Percentiles rank a stretch among this genome's conserved stretches.
Conservation (phyloP, 2,113 vertebrate species). For the Gadus chalcogrammus region DNA sequence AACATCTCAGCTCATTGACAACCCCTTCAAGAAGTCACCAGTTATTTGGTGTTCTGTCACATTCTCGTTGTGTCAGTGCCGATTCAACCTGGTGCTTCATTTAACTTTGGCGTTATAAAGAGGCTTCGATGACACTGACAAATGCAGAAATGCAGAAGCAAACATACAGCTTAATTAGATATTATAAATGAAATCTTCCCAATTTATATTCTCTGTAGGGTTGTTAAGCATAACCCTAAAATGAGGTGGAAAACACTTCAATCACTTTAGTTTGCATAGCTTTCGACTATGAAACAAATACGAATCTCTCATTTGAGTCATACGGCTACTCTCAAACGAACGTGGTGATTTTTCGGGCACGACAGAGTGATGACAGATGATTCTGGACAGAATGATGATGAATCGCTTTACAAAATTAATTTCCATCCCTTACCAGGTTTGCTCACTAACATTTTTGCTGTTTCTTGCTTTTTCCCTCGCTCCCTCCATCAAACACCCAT, state of each 20-base stretch:
- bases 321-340: neutral
- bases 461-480: conserved; percentile 7
- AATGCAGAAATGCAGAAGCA: too few species aligned
- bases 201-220: too few species aligned
- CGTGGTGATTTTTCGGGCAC: conserved; percentile 13
- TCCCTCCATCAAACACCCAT: conserved; percentile 6
- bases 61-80: too few species aligned
- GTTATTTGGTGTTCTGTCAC: too few species aligned
- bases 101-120: too few species aligned
- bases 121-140: too few species aligned
- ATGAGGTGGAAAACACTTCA: conserved; percentile 5
- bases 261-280: conserved; percentile 13
- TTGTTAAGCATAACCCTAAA: neutral
- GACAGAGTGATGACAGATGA: conserved; percentile 22
- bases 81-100: too few species aligned
- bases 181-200: too few species aligned
- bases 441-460: conserved; percentile 5
- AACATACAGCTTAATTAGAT: too few species aligned
- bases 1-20: too few species aligned
- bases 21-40: too few species aligned
- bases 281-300: neutral
- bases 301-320: conserved; percentile 1
- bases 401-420: conserved; percentile 29
- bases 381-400: conserved; percentile 32
- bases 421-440: conserved; percentile 12